Conservation (phyloP, 2,113 vertebrate species). For the Gulo gulo region DNA sequence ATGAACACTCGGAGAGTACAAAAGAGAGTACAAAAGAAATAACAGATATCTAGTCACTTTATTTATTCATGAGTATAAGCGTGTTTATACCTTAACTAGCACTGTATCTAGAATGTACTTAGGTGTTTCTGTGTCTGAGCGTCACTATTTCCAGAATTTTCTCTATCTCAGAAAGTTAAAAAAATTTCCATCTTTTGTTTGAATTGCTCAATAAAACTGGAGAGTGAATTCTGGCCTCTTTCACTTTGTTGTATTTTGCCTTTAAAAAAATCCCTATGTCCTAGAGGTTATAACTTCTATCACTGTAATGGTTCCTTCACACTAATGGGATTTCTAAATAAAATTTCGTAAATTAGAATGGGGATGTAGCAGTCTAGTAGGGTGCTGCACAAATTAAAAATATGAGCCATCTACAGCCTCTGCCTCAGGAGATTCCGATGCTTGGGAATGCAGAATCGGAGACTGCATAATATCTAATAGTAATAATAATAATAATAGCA, state of each 20-base stretch:
- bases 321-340: background rate
- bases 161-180: background rate
- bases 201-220: background rate
- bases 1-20: background rate
- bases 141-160: background rate
- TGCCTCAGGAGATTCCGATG: background rate
- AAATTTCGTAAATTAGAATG: background rate
- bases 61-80: background rate
- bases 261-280: background rate
- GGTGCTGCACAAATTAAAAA: background rate
- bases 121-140: background rate
- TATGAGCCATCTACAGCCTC: background rate
- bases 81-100: background rate
- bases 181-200: background rate
- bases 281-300: background rate
- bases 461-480: background rate
- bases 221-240: background rate
- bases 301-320: background rate
- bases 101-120: background rate
- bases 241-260: background rate
- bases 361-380: background rate
- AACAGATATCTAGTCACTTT: background rate
- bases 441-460: background rate
- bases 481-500: too few relatives aligned
- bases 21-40: background rate